A percentile compares a stretch with the other conserved stretches of the same genome.
These are phyloP conservation scores for Dorcus hopei DNA, from an alignment of 2,888 invertebrate species.

Conservation along the genomic window DNA sequence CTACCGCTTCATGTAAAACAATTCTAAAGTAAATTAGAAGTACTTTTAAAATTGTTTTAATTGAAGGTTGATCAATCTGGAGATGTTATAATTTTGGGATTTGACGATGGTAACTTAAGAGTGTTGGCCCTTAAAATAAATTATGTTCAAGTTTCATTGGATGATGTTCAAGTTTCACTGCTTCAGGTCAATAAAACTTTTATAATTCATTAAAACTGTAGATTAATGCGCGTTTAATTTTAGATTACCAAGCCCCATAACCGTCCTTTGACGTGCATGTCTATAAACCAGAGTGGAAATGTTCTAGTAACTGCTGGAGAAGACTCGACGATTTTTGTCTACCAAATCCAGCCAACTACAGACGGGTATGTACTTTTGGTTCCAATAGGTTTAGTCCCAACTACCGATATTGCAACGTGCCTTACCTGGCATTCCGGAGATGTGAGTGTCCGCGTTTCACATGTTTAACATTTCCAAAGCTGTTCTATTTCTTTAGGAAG, in stretches of 20 bases:
- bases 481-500: constrained; percentile 35
- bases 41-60: background rate
- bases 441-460: constrained; percentile 40
- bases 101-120: constrained; percentile 69
- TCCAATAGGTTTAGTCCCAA: constrained; percentile 66
- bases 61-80: constrained; percentile 62
- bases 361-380: constrained; percentile 49
- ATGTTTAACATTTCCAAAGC: background rate
- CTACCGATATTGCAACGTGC: constrained; percentile 61
- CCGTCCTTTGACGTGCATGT: constrained; percentile 59
- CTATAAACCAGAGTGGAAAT: constrained; percentile 56
- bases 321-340: constrained; percentile 70
- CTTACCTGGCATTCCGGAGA: constrained; percentile 65
- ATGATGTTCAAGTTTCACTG: background rate
- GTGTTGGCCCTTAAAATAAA: constrained; percentile 38
- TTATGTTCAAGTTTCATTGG: background rate
- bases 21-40: background rate
- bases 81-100: constrained; percentile 65
- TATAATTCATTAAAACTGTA: no score
- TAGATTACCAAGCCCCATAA: constrained; percentile 67
- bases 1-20: constrained; percentile 61
- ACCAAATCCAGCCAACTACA: constrained; percentile 47
- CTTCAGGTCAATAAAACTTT: background rate
- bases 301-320: constrained; percentile 64
- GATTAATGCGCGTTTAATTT: constrained; percentile 27